These are phyloP conservation scores for Thysanoteuthis rhombus DNA, from an alignment of 2,888 invertebrate genomes.

Conservation along the genomic window DNA sequence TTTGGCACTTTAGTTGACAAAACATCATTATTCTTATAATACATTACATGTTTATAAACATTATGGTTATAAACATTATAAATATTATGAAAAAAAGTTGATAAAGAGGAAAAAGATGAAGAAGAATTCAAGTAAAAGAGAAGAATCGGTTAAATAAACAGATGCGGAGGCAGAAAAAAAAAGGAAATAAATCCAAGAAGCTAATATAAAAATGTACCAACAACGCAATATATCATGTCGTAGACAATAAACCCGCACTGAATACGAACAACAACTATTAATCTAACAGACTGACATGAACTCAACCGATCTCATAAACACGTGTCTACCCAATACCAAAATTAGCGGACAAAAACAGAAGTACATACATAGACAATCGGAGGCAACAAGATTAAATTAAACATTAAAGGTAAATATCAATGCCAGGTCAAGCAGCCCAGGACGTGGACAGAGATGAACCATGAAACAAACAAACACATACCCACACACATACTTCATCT, in stretches of 20 bases:
- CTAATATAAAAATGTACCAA: background rate
- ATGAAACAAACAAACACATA: background rate
- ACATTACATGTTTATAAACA: too few species aligned
- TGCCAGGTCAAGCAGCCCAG: background rate
- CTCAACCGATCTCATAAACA: background rate
- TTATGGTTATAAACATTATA: too few species aligned
- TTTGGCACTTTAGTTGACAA: too few species aligned
- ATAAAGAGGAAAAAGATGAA: too few species aligned
- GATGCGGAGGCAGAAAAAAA: too few species aligned
- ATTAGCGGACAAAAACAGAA: background rate
- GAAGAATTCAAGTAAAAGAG: too few species aligned
- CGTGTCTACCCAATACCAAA: background rate
- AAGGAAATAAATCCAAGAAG: background rate
- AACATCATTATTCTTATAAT: too few species aligned
- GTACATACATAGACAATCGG: background rate
- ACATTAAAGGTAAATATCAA: background rate
- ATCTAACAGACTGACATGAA: background rate
- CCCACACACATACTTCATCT: background rate
- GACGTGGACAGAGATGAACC: background rate
- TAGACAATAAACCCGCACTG: background rate
- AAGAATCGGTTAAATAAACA: too few species aligned
- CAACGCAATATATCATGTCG: background rate
- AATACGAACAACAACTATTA: background rate
- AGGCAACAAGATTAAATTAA: background rate
- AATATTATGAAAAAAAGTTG: too few species aligned